A percentile compares a stretch with the other conserved stretches of the same genome.
These are phyloP conservation scores for Camponotus floridanus DNA, from an alignment of 1,140 invertebrate genomes.

Conservation along the genomic window DNA sequence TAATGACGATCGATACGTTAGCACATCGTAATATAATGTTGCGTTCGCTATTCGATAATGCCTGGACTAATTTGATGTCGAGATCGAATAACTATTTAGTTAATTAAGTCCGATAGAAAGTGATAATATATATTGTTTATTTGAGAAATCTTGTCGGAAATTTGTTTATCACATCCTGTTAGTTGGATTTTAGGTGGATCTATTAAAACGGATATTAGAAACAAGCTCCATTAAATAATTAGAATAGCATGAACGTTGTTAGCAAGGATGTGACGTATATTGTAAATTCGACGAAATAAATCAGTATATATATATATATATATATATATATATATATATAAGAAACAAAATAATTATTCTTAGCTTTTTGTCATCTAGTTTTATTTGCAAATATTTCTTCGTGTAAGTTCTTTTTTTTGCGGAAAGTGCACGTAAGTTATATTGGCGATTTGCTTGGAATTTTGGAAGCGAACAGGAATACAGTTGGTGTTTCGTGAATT, in stretches of 20 bases:
- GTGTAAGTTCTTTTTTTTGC: not conserved
- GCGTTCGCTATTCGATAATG: constrained; percentile 39
- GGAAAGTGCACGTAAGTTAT: constrained; percentile 17
- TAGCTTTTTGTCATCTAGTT: not conserved
- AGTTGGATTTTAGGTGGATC: not conserved
- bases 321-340: constrained; percentile 28
- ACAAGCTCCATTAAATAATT: not conserved
- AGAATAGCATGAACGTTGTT: not conserved
- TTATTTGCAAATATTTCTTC: constrained; percentile 15
- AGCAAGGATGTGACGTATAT: not conserved
- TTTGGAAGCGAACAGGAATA: constrained; percentile 71
- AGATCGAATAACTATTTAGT: constrained; percentile 28
- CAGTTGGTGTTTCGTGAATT: constrained; percentile 70
- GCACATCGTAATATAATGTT: constrained; percentile 30
- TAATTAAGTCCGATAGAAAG: constrained; percentile 4
- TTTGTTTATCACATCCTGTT: constrained; percentile 6
- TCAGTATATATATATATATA: constrained; percentile 31
- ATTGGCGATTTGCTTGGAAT: constrained; percentile 65
- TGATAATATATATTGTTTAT: not conserved
- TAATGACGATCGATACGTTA: constrained; percentile 48
- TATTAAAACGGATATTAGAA: constrained; percentile 10
- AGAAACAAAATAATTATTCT: constrained; percentile 7
- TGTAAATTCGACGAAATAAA: constrained; percentile 6
- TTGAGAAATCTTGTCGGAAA: constrained; percentile 3
- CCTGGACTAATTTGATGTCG: constrained; percentile 53